phyloP scores from a whole-genome alignment of 2,113 vertebrate genomes.

The Emydura subglobosa region DNA sequence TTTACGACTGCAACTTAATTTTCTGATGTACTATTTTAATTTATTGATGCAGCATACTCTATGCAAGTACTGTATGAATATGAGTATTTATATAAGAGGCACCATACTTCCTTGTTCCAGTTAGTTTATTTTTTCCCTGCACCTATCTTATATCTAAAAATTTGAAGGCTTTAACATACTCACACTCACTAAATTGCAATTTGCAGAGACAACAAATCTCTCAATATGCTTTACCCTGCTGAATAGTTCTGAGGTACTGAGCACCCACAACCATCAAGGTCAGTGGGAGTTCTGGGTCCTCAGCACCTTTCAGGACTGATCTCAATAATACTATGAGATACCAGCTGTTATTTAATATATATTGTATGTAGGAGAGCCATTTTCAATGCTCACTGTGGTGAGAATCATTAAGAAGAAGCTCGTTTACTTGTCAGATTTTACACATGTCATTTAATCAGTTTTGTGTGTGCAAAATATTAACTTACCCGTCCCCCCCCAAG shows the following conservation, averaged over 20 bases:
- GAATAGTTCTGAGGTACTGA: conserved; percentile 8
- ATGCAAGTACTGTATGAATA: neutral
- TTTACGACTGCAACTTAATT: neutral
- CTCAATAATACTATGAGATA: conserved; percentile 23
- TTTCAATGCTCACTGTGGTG: conserved; percentile 56
- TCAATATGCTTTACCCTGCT: conserved; percentile 25
- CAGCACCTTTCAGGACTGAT: conserved; percentile 45
- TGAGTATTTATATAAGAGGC: conserved; percentile 6
- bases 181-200: conserved; percentile 50
- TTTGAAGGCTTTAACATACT: conserved; percentile 4
- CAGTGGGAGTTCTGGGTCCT: conserved; percentile 20
- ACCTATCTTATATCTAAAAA: conserved; percentile 37
- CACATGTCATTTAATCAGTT: conserved; percentile 29
- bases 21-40: neutral
- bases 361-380: conserved; percentile 39
- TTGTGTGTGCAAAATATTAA: neutral
- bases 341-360: conserved; percentile 48
- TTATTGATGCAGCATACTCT: neutral
- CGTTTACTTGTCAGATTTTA: conserved; percentile 61
- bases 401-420: conserved; percentile 55
- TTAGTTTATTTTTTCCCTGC: neutral
- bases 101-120: neutral
- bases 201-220: conserved; percentile 25
- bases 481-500: neutral
- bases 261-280: neutral